phyloP scores from a whole-genome alignment of 2,888 invertebrate species.

The Melieria omissa region DNA sequence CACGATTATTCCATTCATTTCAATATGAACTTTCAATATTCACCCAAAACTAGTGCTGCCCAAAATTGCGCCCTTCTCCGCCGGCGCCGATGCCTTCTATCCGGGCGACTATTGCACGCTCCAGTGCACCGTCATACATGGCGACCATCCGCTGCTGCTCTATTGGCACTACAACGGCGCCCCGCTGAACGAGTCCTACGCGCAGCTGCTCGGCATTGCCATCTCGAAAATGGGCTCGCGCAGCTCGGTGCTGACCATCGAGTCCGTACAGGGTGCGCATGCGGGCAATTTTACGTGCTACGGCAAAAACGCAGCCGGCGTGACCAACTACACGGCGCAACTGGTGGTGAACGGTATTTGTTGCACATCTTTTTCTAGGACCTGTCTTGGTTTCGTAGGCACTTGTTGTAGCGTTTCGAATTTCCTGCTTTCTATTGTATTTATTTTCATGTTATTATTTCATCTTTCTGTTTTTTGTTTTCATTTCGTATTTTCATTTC shows the following conservation, averaged over 20 bases:
- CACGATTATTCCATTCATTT: too few relatives aligned
- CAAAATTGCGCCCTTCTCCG: constrained; percentile 81
- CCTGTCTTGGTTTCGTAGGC: constrained; percentile 15
- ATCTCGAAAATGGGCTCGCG: constrained; percentile 68
- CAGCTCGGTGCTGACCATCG: constrained; percentile 72
- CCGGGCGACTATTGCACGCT: constrained; percentile 75
- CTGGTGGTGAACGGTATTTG: constrained; percentile 77
- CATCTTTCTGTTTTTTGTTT: not conserved
- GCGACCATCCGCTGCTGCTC: constrained; percentile 81
- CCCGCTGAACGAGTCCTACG: constrained; percentile 70
- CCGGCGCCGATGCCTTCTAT: constrained; percentile 77
- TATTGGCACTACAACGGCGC: constrained; percentile 76
- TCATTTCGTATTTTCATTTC: constrained; percentile 2
- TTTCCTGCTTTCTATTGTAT: constrained; percentile 36
- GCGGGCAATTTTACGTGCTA: constrained; percentile 80
- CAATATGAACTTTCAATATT: too few relatives aligned
- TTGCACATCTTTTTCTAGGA: constrained; percentile 12
- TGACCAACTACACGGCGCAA: constrained; percentile 73
- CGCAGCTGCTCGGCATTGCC: constrained; percentile 60
- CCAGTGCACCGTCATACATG: constrained; percentile 77
- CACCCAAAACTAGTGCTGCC: constrained; percentile 72
- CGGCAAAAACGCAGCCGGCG: constrained; percentile 72
- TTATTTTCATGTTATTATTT: constrained; percentile 19
- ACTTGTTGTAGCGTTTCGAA: constrained; percentile 18
- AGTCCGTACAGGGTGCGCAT: constrained; percentile 72